Percentiles rank a stretch among this genome's conserved stretches.
These are phyloP conservation scores for Orthosia cruda DNA, from an alignment of 2,888 invertebrate genomes.

Conservation along the genomic window DNA sequence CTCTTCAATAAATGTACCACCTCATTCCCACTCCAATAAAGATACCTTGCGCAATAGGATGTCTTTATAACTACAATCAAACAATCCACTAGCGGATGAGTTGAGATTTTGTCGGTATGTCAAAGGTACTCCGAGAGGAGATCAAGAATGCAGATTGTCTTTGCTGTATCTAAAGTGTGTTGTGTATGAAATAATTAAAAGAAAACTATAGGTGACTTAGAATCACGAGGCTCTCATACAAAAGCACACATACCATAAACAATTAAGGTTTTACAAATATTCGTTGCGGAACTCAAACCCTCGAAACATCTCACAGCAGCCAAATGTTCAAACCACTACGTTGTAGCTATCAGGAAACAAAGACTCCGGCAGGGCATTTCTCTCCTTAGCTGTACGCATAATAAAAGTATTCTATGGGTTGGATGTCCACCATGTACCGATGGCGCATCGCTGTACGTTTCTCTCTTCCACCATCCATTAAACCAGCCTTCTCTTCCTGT, in stretches of 20 bases:
- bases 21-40: constrained; percentile 26
- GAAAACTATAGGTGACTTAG: not conserved
- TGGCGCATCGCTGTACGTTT: not conserved
- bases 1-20: not conserved
- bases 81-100: constrained; percentile 14
- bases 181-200: not conserved
- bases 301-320: too few species aligned
- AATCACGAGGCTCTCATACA: not conserved
- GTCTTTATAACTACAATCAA: constrained; percentile 38
- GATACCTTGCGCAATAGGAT: constrained; percentile 55
- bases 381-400: too few species aligned
- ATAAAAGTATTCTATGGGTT: too few species aligned
- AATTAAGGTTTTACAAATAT: not conserved
- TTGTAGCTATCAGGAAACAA: too few species aligned
- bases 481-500: not conserved
- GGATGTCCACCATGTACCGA: too few species aligned
- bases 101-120: constrained; percentile 5
- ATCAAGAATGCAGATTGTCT: not conserved
- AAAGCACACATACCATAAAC: not conserved
- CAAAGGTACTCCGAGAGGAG: not conserved
- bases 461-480: not conserved
- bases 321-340: not conserved
- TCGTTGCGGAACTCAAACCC: not conserved
- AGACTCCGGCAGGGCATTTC: too few species aligned
- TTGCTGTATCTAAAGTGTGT: not conserved